A percentile compares a stretch with the other conserved stretches of the same genome.
Conservation (phyloP, 2,797 vertebrate species). For the Coregonus suidteri region DNA sequence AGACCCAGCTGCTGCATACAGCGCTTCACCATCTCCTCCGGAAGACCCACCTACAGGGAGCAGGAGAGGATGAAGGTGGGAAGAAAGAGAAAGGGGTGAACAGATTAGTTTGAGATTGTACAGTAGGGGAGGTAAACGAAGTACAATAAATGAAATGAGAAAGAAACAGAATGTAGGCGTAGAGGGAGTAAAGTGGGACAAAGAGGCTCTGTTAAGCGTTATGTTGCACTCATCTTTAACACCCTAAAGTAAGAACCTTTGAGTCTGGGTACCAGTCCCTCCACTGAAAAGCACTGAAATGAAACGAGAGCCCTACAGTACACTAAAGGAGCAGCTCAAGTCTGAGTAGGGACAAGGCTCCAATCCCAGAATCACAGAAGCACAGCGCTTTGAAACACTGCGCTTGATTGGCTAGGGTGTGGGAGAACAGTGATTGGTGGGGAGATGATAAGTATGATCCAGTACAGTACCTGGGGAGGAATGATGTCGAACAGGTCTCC, state of each 20-base stretch:
- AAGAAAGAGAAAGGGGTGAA: background rate
- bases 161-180: no score
- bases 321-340: slow-evolving; percentile 30
- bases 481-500: slow-evolving; percentile 99
- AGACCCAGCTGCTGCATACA: slow-evolving; percentile 97
- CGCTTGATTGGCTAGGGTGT: slow-evolving; percentile 49
- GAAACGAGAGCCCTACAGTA: slow-evolving; percentile 37
- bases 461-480: slow-evolving; percentile 88
- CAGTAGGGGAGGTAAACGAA: slow-evolving; percentile 29
- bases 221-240: no score
- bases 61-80: background rate
- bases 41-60: slow-evolving; percentile 86
- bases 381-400: slow-evolving; percentile 26
- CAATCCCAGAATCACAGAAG: slow-evolving; percentile 36
- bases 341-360: slow-evolving; percentile 34
- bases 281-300: slow-evolving; percentile 33
- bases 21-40: slow-evolving; percentile 97
- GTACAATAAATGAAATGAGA: background rate
- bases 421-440: slow-evolving; percentile 8
- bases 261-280: no score
- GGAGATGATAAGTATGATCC: background rate
- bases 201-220: background rate
- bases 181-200: background rate
- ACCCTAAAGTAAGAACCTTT: no score
- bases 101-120: background rate